These are phyloP conservation scores for Meliscaeva auricollis DNA, from an alignment of 2,888 invertebrate genomes.

Conservation along the genomic window DNA sequence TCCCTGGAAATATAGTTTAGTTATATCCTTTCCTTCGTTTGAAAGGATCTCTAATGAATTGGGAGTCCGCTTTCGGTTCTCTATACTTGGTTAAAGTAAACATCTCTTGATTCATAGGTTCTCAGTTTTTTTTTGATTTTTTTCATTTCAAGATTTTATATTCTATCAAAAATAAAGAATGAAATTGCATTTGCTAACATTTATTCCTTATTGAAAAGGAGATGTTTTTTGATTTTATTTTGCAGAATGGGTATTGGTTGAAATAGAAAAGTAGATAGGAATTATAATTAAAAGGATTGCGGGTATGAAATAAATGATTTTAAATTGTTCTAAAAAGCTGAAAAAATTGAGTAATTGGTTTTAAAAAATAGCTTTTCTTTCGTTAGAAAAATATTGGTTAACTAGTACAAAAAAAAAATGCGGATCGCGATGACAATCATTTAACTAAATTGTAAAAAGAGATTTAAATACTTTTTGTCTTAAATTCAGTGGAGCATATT, in stretches of 20 bases:
- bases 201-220: background rate
- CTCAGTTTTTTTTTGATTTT: background rate
- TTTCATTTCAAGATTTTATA: background rate
- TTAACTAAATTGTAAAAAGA: no score
- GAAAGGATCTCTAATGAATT: slow-evolving; percentile 64
- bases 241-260: background rate
- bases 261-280: background rate
- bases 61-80: slow-evolving; percentile 35
- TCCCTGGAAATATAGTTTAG: slow-evolving; percentile 33
- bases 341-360: no score
- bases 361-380: no score
- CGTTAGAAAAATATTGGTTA: no score
- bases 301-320: no score
- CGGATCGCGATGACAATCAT: no score
- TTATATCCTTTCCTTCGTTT: slow-evolving; percentile 19
- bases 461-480: no score
- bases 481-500: no score
- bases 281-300: no score
- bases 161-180: background rate
- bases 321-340: no score
- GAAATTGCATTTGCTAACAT: slow-evolving; percentile 9
- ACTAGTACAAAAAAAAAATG: no score
- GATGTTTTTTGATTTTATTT: background rate
- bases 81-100: slow-evolving; percentile 8
- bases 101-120: background rate